Evolutionary conservation across 2,888 invertebrate genomes (phyloP), one percentile per base, ranked within the genome.

Genomic region (Pasiphila rectangulata): DNA sequence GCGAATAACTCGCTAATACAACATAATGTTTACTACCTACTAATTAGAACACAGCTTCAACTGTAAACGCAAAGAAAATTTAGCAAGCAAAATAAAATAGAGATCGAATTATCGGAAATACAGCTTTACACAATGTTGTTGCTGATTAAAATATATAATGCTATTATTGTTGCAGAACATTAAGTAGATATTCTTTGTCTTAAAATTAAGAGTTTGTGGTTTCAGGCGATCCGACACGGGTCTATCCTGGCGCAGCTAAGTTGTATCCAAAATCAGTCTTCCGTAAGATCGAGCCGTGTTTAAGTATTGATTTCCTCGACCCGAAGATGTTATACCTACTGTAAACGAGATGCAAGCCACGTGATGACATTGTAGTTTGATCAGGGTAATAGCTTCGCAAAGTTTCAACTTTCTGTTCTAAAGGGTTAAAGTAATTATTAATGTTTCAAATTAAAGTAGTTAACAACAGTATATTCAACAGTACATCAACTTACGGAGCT

Each of bases 261-360:
- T 51, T 52, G 56, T 51, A 63, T 58, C 61, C 62, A 58, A 68
- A 73, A 62, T 55, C 78, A 79, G 64, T 79, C 76, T 72, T 76
- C 78, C 79, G 79, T 68, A 65, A 69, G 66, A 74, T 68, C 68
- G 72, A 40, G 61, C 56, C 65, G 44, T 24, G 32, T 17, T 44
- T 32, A 30, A 40, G 30, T 44, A 36, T 49, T 49, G 49, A 47
- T 54, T 48, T 32, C 19, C 30, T 13, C 17, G 21, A 41, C 35
- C 30, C 25, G 16, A 23, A 46, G 41, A 36, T 24, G 23, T 32
- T 41, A 27, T 25, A 38, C 7, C n/a, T 36, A 12, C n/a, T 27
- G 17, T 32, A 17, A n/a, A 19, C 27, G 13, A 34, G 30, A 39
- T 25, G 29, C 16, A 37, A 37, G 12, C 13, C 4, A 9, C 10